These are phyloP conservation scores for Rhamphomyia laevipes DNA, from an alignment of 2,888 invertebrate species.

Conservation along the genomic window DNA sequence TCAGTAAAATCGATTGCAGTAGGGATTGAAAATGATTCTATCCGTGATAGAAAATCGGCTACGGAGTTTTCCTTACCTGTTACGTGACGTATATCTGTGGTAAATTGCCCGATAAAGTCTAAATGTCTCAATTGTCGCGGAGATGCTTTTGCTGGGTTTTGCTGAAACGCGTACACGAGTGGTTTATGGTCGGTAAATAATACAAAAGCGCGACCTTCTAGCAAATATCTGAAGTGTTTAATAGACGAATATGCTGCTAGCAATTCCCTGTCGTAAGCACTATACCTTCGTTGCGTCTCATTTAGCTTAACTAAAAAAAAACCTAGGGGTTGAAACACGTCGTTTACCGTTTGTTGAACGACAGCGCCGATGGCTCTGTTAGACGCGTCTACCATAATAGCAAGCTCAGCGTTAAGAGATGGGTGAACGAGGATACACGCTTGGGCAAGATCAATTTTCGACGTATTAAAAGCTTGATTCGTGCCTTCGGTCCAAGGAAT, in stretches of 20 bases:
- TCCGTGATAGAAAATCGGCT: conserved; percentile 8
- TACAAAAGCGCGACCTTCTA: background rate
- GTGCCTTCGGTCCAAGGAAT: too few species aligned
- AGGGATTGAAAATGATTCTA: conserved; percentile 1
- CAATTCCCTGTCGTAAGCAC: conserved; percentile 4
- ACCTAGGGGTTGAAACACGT: conserved; percentile 2
- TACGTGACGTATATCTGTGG: conserved; percentile 10
- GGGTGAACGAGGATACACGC: conserved; percentile 4
- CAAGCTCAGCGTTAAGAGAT: background rate
- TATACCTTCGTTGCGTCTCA: background rate
- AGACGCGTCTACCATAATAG: conserved; percentile 3
- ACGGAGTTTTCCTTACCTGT: conserved; percentile 4
- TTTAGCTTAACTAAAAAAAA: conserved; percentile 3
- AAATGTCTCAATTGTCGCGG: conserved; percentile 6
- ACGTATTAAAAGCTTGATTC: conserved; percentile 3
- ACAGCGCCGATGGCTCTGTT: conserved; percentile 3
- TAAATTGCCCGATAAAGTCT: conserved; percentile 7
- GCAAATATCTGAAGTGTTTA: background rate
- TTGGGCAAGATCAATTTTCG: conserved; percentile 6
- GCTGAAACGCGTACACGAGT: conserved; percentile 1
- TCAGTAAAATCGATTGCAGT: background rate
- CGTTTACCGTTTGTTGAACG: conserved; percentile 1
- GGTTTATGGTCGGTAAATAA: conserved; percentile 5
- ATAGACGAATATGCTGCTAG: conserved; percentile 4
- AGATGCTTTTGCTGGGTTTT: conserved; percentile 1